These are phyloP conservation scores for Athene noctua DNA, from an alignment of 2,113 vertebrate species.

Conservation along the genomic window DNA sequence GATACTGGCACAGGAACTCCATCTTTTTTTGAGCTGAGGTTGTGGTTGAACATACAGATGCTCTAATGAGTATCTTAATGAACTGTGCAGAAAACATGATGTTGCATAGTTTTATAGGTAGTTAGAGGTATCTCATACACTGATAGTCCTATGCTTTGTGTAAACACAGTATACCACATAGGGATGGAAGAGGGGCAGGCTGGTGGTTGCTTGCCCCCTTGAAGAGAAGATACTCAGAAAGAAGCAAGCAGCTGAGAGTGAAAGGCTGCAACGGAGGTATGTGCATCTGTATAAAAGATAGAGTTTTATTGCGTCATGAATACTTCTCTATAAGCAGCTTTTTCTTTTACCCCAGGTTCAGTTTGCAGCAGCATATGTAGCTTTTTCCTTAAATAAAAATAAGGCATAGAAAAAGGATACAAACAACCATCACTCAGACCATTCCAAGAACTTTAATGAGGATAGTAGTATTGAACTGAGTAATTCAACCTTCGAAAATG, in stretches of 20 bases:
- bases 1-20: background rate
- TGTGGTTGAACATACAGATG: background rate
- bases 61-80: background rate
- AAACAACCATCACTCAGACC: background rate
- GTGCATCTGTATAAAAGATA: rapidly evolving
- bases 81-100: background rate
- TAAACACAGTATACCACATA: background rate
- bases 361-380: background rate
- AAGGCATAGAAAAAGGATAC: background rate
- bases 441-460: background rate
- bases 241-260: background rate
- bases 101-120: background rate
- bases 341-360: background rate
- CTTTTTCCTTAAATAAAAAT: background rate
- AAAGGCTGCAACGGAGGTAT: background rate
- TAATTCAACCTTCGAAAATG: background rate
- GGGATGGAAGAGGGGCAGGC: background rate
- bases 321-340: background rate
- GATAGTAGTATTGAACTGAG: background rate
- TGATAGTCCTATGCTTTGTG: background rate
- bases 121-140: background rate
- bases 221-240: background rate
- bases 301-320: background rate
- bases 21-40: background rate
- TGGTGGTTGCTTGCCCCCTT: background rate